Evolutionary conservation across 2,888 invertebrate species (phyloP).

Genomic region (Agrilus mali): DNA sequence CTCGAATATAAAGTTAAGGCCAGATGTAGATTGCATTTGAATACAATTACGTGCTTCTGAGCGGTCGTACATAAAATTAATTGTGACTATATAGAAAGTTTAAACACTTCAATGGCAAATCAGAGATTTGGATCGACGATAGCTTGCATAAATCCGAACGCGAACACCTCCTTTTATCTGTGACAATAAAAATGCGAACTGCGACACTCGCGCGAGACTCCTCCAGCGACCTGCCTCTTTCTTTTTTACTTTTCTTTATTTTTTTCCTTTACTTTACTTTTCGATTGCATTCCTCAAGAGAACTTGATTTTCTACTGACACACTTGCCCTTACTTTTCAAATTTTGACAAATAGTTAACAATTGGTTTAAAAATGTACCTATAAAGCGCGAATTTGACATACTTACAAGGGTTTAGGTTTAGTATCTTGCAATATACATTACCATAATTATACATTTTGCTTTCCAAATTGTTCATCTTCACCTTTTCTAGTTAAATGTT

Average conservation of each 20-base stretch:
- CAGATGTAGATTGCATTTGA: constrained; percentile 25
- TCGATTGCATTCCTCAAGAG: background rate
- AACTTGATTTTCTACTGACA: too few relatives aligned
- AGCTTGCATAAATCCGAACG: constrained; percentile 31
- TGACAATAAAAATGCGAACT: constrained; percentile 23
- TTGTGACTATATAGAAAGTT: constrained; percentile 35
- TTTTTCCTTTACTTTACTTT: background rate
- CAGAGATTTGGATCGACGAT: constrained; percentile 33
- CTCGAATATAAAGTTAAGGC: constrained; percentile 3
- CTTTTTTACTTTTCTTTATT: background rate
- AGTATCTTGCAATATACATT: too few relatives aligned
- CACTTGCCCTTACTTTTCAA: too few relatives aligned
- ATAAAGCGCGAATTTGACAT: too few relatives aligned
- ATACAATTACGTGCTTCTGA: constrained; percentile 32
- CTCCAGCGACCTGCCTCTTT: background rate
- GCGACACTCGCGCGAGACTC: too few relatives aligned
- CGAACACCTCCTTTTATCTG: constrained; percentile 32
- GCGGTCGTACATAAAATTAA: constrained; percentile 34
- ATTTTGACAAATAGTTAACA: too few relatives aligned
- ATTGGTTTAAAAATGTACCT: too few relatives aligned
- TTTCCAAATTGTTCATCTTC: too few relatives aligned
- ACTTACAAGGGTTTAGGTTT: too few relatives aligned
- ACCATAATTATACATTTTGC: too few relatives aligned
- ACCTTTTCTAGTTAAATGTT: too few relatives aligned
- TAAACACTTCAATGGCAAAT: constrained; percentile 36